phyloP scores from a whole-genome alignment of 2,797 vertebrate species.

The Betta splendens region DNA sequence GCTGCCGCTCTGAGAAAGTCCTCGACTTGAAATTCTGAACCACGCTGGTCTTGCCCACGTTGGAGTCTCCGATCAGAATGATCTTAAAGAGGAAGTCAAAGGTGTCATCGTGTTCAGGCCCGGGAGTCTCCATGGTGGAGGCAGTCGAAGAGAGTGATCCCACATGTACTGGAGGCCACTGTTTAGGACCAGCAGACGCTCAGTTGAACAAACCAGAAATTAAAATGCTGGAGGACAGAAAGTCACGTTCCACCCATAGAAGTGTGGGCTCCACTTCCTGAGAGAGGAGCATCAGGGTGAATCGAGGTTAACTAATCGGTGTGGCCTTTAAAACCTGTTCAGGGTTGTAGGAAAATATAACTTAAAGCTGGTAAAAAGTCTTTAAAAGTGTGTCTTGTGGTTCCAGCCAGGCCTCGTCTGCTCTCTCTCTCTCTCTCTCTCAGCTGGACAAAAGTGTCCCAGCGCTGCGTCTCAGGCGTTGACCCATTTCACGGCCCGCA shows the following conservation, averaged over 20 bases:
- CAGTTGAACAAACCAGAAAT: neutral
- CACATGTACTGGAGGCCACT: constrained; percentile 14
- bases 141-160: constrained; percentile 4
- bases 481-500: constrained; percentile 48
- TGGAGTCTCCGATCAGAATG: constrained; percentile 95
- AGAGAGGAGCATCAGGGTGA: constrained; percentile 11
- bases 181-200: constrained; percentile 17
- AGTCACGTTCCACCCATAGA: neutral
- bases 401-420: neutral
- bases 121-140: constrained; percentile 77
- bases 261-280: neutral
- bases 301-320: constrained; percentile 15
- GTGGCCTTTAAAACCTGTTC: constrained; percentile 53
- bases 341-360: neutral
- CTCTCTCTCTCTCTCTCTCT: no score
- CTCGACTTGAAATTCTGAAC: constrained; percentile 96
- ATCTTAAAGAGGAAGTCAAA: constrained; percentile 97
- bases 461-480: constrained; percentile 60
- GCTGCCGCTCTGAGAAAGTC: constrained; percentile 86
- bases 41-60: constrained; percentile 96
- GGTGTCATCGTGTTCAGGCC: constrained; percentile 82
- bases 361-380: neutral
- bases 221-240: constrained; percentile 1
- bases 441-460: constrained; percentile 31
- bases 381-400: neutral